These are phyloP conservation scores for Drosophila burlai DNA, from an alignment of 1,140 invertebrate genomes.

Conservation along the genomic window DNA sequence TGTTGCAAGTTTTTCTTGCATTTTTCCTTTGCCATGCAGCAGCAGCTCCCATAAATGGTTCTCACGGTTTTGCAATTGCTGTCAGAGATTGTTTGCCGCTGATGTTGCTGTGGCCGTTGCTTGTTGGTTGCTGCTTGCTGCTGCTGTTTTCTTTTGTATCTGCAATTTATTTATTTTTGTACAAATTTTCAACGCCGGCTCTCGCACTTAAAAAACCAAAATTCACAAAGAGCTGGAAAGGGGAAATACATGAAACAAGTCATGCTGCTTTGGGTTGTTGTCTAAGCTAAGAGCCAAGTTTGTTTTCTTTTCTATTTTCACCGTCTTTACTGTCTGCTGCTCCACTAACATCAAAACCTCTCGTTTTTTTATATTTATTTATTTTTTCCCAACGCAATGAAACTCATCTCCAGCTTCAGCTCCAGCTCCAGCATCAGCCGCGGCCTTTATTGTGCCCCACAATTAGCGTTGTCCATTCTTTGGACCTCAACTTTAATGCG, in stretches of 20 bases:
- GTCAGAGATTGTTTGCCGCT: slow-evolving; percentile 50
- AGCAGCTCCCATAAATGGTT: slow-evolving; percentile 76
- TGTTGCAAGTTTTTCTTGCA: slow-evolving; percentile 76
- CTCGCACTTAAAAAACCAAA: slow-evolving; percentile 40
- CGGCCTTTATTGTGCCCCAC: slow-evolving; percentile 34
- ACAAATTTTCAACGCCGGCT: slow-evolving; percentile 55
- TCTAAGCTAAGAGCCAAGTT: slow-evolving; percentile 28
- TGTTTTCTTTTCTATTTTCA: slow-evolving; percentile 40
- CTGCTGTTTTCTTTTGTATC: slow-evolving; percentile 42
- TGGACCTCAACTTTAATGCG: slow-evolving; percentile 39
- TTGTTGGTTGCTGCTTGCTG: slow-evolving; percentile 23
- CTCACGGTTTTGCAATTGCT: slow-evolving; percentile 75
- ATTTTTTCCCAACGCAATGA: slow-evolving; percentile 4
- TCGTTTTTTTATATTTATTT: not conserved
- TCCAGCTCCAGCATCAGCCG: not conserved
- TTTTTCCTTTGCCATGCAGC: slow-evolving; percentile 61
- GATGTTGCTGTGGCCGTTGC: slow-evolving; percentile 15
- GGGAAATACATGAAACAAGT: slow-evolving; percentile 41
- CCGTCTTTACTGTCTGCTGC: slow-evolving; percentile 39
- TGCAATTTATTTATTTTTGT: slow-evolving; percentile 52
- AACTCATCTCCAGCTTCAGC: slow-evolving; percentile 1
- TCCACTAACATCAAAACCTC: slow-evolving; percentile 59
- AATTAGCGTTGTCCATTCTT: slow-evolving; percentile 55
- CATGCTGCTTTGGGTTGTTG: slow-evolving; percentile 25
- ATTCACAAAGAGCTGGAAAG: slow-evolving; percentile 27